A percentile compares a stretch with the other conserved stretches of the same genome.
These are phyloP conservation scores for Actinostola sp. DNA, from an alignment of 92 coral and sea anemone species.

Conservation along the genomic window DNA sequence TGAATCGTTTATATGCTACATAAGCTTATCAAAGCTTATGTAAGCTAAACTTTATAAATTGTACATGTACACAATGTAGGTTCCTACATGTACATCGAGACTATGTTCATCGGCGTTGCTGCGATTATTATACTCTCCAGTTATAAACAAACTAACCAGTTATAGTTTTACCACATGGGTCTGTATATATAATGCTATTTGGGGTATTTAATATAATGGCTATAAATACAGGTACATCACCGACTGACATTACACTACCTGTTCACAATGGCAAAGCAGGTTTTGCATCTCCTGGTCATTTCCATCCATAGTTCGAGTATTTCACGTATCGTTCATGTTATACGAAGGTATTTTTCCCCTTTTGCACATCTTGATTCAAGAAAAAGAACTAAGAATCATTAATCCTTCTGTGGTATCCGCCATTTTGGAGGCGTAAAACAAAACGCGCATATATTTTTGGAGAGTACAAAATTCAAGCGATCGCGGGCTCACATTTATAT, in stretches of 20 bases:
- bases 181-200: too few species aligned
- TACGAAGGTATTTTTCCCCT: background rate
- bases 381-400: background rate
- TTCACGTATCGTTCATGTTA: slow-evolving; percentile 3
- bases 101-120: too few species aligned
- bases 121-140: too few species aligned
- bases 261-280: slow-evolving; percentile 71
- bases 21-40: too few species aligned
- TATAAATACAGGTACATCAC: background rate
- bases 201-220: too few species aligned
- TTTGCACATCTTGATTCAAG: background rate
- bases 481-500: slow-evolving; percentile 24
- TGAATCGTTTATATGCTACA: too few species aligned
- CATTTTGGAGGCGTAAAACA: slow-evolving; percentile 26
- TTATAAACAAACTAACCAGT: too few species aligned
- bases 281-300: slow-evolving; percentile 69
- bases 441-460: slow-evolving; percentile 17
- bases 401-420: slow-evolving; percentile 19
- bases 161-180: too few species aligned
- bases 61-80: too few species aligned
- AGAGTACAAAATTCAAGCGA: background rate
- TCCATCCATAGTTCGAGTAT: slow-evolving; percentile 47
- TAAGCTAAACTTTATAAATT: too few species aligned
- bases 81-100: too few species aligned
- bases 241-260: too few species aligned